Evolutionary conservation across 2,888 invertebrate species (phyloP).

Genomic region (Drosophila yooni): DNA sequence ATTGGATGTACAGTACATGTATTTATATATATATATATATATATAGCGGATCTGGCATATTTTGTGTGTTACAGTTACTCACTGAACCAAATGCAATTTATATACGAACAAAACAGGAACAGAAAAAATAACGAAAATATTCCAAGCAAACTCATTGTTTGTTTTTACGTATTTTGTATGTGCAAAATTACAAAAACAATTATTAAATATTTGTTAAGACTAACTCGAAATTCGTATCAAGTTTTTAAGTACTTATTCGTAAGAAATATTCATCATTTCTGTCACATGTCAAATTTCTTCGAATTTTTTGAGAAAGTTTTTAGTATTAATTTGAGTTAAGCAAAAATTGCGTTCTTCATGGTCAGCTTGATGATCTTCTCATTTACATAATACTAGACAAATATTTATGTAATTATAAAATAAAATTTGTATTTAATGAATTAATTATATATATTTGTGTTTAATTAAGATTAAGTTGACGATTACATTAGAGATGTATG

Average conservation of each 20-base stretch:
- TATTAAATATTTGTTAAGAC: neutral
- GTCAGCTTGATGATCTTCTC: neutral
- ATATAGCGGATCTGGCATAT: slow-evolving; percentile 29
- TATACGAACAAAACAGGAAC: neutral
- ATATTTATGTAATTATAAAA: too few relatives aligned
- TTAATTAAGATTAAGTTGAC: too few relatives aligned
- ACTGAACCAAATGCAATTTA: slow-evolving; percentile 8
- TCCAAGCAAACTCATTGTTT: neutral
- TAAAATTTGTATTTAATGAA: too few relatives aligned
- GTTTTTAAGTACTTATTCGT: neutral
- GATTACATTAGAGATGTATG: neutral
- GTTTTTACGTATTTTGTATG: neutral
- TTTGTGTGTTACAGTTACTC: slow-evolving; percentile 23
- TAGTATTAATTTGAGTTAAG: neutral
- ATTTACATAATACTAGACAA: neutral
- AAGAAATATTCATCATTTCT: neutral
- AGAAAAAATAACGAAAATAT: neutral
- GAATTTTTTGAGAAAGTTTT: neutral
- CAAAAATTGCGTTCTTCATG: neutral
- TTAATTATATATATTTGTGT: too few relatives aligned
- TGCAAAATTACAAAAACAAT: neutral
- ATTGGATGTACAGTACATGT: slow-evolving; percentile 53
- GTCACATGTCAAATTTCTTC: neutral
- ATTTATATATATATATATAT: slow-evolving; percentile 1
- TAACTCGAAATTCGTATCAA: neutral